Base-by-base conservation (phyloP, 2,888 invertebrate species). In the Gandaritis pyraliata region DNA sequence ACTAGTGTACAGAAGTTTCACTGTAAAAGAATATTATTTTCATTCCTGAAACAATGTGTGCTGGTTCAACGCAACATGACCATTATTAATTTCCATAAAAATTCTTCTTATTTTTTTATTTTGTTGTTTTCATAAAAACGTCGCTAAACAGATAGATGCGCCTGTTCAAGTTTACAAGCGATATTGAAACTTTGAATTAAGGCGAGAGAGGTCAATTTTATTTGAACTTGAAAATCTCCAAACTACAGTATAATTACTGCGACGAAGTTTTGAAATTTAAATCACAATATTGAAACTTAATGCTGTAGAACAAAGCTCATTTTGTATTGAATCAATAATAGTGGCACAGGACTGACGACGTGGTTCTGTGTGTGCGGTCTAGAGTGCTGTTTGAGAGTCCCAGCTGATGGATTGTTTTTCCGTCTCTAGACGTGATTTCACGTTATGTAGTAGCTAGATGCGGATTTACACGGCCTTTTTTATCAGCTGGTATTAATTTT, bases 391-490 rank as follows among this genome's bases (percentile, higher is more conserved):
- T 78, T 77, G 79, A 77, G 77, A 71, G 73, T 71, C 70, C 72
- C 72, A 76, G 71, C 76, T 80, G 83, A 81, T 81, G 80, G 80
- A 82, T 81, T 82, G 83, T 82, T 78, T 81, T 78, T 71, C 72
- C 69, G 72, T 72, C 73, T 73, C 69, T 72, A 75, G 74, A 73
- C 71, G 73, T 78, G 79, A 77, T 70, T 80, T 74, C 73, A 72
- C 73, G 75, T 74, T 73, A 74, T 77, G 77, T 72, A 74, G 74
- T 73, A 69, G 71, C 70, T 71, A 64, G 71, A 71, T 74, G 53
- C 53, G 58, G 58, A 65, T 68, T 70, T 66, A 56, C 62, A 57
- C 54, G 29, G 60, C 55, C 13, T 56, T 68, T 69, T 23, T 65
- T 68, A 62, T 45, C 56, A 54, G 60, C 56, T 51, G 54, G 46